Base-by-base conservation (phyloP, 2,113 vertebrate species). In the Prunella himalayana region DNA sequence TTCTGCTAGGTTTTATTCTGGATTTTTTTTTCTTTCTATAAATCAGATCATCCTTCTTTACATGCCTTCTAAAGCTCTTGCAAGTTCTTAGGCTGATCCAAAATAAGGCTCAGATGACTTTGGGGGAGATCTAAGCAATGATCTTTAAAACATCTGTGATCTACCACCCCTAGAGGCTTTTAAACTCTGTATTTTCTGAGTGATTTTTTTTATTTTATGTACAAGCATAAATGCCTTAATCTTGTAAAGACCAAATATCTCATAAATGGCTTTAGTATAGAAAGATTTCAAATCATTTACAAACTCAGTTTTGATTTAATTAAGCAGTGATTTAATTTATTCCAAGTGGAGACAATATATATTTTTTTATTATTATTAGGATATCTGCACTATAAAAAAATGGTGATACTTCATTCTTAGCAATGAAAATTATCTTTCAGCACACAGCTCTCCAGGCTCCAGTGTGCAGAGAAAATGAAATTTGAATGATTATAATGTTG, bases 1-100 rank as follows among this genome's bases (percentile, higher is more conserved):
- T 85, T 35, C 20, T 60, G 1, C 7, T 45, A 5, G 0, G 3
- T 51, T 66, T 68, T 42, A 1, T 31, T 41, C 9, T 41, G 27
- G 9, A 5, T 7, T 15, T 3, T 25, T 45, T 63, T 71, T 73
- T n/a, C 18, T 17, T 68, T 7, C 9, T 47, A 35, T 72, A 86
- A 54, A 44, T 66, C 30, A 54, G 27, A 44, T 11, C 7, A 41
- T 3, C 2, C 1, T 22, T 10, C 4, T 12, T 73, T 12, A 21
- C 2, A 13, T 65, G 3, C 3, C 2, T 3, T 68, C 27, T 63
- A 51, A 65, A 54, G 5, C 7, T 75, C n/a, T 30, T 60, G 57
- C 28, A 49, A 28, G 7, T 39, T 66, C 30, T 82, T 30, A 42
- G 7, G 4, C 47, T 85, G 47, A 50, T 75, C 11, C 19, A 47